phyloP scores from a whole-genome alignment of 2,888 invertebrate species.

The Netelia inedita region DNA sequence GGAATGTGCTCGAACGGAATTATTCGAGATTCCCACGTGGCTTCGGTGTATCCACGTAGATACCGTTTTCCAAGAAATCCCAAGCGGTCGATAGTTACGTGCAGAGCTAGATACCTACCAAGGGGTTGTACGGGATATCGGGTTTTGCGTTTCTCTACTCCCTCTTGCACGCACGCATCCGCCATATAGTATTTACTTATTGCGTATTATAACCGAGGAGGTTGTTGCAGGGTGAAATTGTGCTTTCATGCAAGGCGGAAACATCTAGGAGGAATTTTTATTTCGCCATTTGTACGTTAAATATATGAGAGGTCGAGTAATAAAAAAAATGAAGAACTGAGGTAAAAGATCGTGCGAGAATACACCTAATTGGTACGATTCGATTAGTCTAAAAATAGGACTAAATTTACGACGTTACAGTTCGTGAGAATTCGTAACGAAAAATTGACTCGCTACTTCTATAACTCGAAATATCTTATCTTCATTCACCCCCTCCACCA shows the following conservation, averaged over 20 bases:
- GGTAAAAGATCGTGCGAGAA: neutral
- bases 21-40: slow-evolving; percentile 48
- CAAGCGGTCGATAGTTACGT: slow-evolving; percentile 54
- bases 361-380: neutral
- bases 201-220: slow-evolving; percentile 1
- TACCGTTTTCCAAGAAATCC: slow-evolving; percentile 53
- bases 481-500: too few species aligned
- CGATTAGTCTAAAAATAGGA: too few species aligned
- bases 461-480: too few species aligned
- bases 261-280: neutral
- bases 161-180: slow-evolving; percentile 45
- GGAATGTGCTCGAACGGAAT: slow-evolving; percentile 3
- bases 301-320: too few species aligned
- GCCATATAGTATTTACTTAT: slow-evolving; percentile 13
- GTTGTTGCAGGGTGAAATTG: neutral
- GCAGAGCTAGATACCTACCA: slow-evolving; percentile 37
- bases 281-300: neutral
- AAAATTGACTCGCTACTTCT: too few species aligned
- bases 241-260: neutral
- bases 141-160: slow-evolving; percentile 45
- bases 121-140: slow-evolving; percentile 44
- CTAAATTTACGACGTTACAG: too few species aligned
- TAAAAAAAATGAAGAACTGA: neutral
- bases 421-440: too few species aligned
- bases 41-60: slow-evolving; percentile 16